phyloP scores from a whole-genome alignment of 2,888 invertebrate genomes.

The Chelonus formosanus region DNA sequence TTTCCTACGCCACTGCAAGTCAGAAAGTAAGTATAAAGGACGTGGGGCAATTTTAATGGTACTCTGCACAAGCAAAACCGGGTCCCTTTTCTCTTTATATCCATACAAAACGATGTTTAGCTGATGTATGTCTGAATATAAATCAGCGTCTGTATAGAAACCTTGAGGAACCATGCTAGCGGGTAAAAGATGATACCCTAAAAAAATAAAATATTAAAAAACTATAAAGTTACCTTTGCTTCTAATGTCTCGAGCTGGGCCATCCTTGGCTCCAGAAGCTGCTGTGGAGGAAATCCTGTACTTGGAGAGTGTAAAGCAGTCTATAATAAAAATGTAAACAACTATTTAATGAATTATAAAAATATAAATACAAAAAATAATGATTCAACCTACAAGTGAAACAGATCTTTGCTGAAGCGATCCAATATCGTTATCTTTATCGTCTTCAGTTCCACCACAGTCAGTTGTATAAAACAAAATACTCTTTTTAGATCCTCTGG shows the following conservation, averaged over 20 bases:
- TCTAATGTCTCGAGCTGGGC: slow-evolving; percentile 80
- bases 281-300: slow-evolving; percentile 47
- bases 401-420: slow-evolving; percentile 57
- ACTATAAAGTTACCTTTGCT: slow-evolving; percentile 71
- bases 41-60: slow-evolving; percentile 52
- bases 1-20: slow-evolving; percentile 44
- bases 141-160: slow-evolving; percentile 55
- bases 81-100: slow-evolving; percentile 9
- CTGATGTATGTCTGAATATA: slow-evolving; percentile 58
- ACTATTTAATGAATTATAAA: slow-evolving; percentile 5
- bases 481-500: slow-evolving; percentile 60
- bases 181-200: neutral
- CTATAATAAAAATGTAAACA: slow-evolving; percentile 45
- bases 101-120: slow-evolving; percentile 35
- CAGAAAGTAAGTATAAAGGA: slow-evolving; percentile 34
- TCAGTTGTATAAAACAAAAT: slow-evolving; percentile 60
- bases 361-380: slow-evolving; percentile 12
- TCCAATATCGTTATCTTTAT: slow-evolving; percentile 53
- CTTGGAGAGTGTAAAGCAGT: slow-evolving; percentile 56
- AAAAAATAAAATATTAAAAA: slow-evolving; percentile 4
- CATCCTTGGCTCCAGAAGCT: slow-evolving; percentile 69
- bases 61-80: slow-evolving; percentile 30
- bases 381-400: slow-evolving; percentile 53
- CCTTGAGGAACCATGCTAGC: neutral
- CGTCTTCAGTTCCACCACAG: slow-evolving; percentile 59